phyloP scores from a whole-genome alignment of 2,113 vertebrate species.

The Thamnophis sirtalis region DNA sequence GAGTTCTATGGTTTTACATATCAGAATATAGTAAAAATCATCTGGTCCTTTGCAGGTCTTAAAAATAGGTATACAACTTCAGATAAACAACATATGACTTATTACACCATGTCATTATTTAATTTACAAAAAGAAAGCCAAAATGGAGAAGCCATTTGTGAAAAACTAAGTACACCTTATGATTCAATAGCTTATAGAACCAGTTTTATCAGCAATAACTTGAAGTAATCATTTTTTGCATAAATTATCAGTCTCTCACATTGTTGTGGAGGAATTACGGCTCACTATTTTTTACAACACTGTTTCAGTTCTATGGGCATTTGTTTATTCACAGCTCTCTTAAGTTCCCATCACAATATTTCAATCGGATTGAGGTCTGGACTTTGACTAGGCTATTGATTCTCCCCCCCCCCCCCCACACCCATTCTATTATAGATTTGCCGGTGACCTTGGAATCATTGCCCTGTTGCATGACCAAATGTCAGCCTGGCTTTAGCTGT shows the following conservation, averaged over 20 bases:
- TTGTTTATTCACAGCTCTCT: background rate
- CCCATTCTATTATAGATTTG: background rate
- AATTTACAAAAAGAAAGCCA: background rate
- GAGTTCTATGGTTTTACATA: background rate
- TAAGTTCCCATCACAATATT: background rate
- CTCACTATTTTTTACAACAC: background rate
- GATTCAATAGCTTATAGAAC: background rate
- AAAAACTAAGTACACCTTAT: background rate
- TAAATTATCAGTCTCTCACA: background rate
- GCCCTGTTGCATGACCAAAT: background rate
- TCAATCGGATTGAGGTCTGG: background rate
- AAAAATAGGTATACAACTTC: background rate
- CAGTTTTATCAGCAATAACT: background rate
- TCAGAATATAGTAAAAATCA: background rate
- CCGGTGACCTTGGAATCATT: background rate
- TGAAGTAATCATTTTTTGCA: background rate
- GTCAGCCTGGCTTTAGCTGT: background rate
- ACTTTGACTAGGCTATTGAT: background rate
- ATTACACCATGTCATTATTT: background rate
- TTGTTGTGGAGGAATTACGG: background rate
- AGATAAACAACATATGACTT: background rate
- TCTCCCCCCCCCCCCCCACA: background rate
- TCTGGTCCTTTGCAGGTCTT: background rate
- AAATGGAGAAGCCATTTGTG: background rate
- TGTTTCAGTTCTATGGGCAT: background rate